Evolutionary conservation across 2,797 vertebrate species (phyloP), one percentile per base, ranked within the genome.

Genomic region (Aphelocoma californica): DNA sequence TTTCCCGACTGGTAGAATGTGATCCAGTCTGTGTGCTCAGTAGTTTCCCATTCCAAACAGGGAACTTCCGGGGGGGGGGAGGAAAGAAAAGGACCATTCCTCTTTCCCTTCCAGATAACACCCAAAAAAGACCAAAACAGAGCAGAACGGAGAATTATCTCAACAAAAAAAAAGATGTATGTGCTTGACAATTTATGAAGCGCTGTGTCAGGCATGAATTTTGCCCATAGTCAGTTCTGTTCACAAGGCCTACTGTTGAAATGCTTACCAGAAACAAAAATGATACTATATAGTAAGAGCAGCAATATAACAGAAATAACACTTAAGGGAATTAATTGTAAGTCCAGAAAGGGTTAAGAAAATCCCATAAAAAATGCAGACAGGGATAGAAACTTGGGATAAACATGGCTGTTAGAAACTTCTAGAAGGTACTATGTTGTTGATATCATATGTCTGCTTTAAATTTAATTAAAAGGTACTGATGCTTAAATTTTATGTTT

Each of bases 141-240:
- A 71, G 19, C 18, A 28, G 36, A 70, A 58, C 1, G 1, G 40
- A 56, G 17, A 90, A 60, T 29, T 16, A 3, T 10, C 45, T 53
- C 34, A 74, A 50, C 15, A 4, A 44, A 58, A 67, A 58, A 67
- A 66, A 24, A 24, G 3, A 15, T 14, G 7, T 8, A 14, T 10
- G 4, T 3, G 12, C 40, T 4, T 38, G 62, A 58, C 15, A 79
- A 31, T 36, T 81, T 71, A 38, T 17, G 24, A 88, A 72, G 45
- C 0, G 0, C 26, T 24, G 3, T 38, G 24, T 81, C 40, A 64
- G 32, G 18, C 44, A 25, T 0, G 0, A 38, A 7, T 18, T 70
- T 92, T 19, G 12, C 28, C 21, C 34, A 13, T 12, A 28, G 38
- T 18, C 2, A 1, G 10, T 90, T 79, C 66, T 47, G 28, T 61